Conservation (phyloP, 2,113 vertebrate species). For the Ictidomys tridecemlineatus region DNA sequence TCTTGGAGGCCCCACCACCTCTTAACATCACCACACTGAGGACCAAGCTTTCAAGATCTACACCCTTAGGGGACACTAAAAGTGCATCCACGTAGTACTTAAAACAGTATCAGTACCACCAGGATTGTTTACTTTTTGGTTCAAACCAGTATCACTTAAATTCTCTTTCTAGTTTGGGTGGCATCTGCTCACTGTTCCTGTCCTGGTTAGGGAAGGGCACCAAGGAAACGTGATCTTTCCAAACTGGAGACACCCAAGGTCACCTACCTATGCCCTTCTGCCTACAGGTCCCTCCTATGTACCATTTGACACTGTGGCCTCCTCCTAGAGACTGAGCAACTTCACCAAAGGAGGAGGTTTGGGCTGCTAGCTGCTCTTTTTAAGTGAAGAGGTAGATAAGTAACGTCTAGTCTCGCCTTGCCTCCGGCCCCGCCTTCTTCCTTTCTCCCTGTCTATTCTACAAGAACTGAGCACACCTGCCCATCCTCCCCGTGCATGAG, state of each 20-base stretch:
- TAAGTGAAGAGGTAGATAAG: not conserved
- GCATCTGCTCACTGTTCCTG: not conserved
- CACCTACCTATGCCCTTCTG: not conserved
- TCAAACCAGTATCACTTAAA: not conserved
- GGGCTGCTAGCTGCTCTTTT: not conserved
- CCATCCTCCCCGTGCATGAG: not conserved
- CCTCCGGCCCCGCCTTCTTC: not conserved
- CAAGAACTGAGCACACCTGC: not conserved
- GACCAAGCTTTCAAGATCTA: not conserved
- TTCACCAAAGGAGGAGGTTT: not conserved
- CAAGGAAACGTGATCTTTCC: not conserved
- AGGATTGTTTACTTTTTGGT: no score
- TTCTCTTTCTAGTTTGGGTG: not conserved
- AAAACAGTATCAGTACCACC: no score
- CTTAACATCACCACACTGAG: not conserved
- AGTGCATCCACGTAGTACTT: not conserved
- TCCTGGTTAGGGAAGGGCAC: not conserved
- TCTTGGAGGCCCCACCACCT: not conserved
- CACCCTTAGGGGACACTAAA: not conserved
- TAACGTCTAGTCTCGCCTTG: not conserved
- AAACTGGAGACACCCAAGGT: not conserved
- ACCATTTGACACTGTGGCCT: fast-evolving
- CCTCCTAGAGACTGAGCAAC: not conserved
- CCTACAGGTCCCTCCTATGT: fast-evolving
- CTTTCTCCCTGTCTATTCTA: conserved; percentile 32